A percentile compares a stretch with the other conserved stretches of the same genome.
Conservation (phyloP, 2,113 vertebrate genomes). For the Oryzias javanicus region DNA sequence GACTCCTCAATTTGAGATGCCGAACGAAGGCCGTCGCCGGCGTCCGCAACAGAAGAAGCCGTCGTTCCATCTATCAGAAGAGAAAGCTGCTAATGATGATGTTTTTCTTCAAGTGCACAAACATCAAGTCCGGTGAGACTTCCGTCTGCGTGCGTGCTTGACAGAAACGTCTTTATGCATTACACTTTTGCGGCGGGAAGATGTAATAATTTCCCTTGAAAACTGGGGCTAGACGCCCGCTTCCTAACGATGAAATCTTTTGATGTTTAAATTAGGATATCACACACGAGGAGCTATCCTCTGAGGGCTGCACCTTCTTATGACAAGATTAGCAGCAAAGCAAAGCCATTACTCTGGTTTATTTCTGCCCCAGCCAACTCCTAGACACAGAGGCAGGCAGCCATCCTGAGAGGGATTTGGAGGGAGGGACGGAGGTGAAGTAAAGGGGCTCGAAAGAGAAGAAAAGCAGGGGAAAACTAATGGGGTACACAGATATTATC, state of each 20-base stretch:
- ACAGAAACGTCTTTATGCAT: constrained; percentile 69
- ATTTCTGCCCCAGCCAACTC: constrained; percentile 67
- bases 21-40: constrained; percentile 60
- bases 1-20: constrained; percentile 29
- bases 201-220: constrained; percentile 73
- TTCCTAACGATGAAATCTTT: constrained; percentile 76
- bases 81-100: constrained; percentile 73
- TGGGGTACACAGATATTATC: constrained; percentile 49
- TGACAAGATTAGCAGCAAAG: constrained; percentile 77
- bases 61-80: constrained; percentile 54
- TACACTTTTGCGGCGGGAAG: constrained; percentile 58
- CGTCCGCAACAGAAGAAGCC: constrained; percentile 55
- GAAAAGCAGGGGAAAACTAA: constrained; percentile 39
- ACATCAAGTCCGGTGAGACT: constrained; percentile 74
- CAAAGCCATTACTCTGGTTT: constrained; percentile 73
- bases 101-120: constrained; percentile 74
- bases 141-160: constrained; percentile 45
- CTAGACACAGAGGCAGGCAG: constrained; percentile 52
- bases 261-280: constrained; percentile 80
- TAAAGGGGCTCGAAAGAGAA: constrained; percentile 19
- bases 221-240: constrained; percentile 60
- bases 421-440: constrained; percentile 19
- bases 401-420: constrained; percentile 40
- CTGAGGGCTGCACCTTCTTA: constrained; percentile 71
- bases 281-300: constrained; percentile 70